phyloP scores from a whole-genome alignment of 2,888 invertebrate genomes.

The Chironomus riparius region DNA sequence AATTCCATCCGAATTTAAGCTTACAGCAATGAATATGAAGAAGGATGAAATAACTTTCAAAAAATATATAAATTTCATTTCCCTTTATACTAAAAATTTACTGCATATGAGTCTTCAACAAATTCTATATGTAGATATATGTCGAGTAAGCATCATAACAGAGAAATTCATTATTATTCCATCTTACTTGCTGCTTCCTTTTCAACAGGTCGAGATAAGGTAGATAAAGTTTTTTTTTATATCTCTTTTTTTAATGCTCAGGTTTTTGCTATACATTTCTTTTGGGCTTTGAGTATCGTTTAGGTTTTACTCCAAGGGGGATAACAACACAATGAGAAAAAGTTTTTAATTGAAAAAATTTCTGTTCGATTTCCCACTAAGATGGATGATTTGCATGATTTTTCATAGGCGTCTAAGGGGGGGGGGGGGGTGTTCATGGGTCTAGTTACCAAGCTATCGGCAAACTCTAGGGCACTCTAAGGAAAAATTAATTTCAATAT shows the following conservation, averaged over 20 bases:
- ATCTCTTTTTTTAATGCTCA: conserved; percentile 12
- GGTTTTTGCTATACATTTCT: background rate
- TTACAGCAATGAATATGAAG: background rate
- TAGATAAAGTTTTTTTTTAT: conserved; percentile 22
- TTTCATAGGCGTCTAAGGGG: no score
- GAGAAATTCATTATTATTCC: background rate
- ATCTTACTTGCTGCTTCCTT: background rate
- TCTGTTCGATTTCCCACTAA: no score
- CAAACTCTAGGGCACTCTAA: no score
- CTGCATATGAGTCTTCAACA: conserved; percentile 18
- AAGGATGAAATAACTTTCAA: conserved; percentile 18
- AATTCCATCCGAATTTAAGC: background rate
- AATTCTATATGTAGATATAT: background rate
- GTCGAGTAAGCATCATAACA: background rate
- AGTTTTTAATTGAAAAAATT: no score
- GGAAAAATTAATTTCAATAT: no score
- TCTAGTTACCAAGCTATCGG: no score
- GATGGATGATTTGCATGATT: no score
- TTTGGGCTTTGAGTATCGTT: background rate
- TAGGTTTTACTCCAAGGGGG: no score
- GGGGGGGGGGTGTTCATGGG: no score
- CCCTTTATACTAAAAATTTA: conserved; percentile 17
- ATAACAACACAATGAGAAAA: no score
- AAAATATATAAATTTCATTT: conserved; percentile 20
- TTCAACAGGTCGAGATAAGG: conserved; percentile 21